Base-by-base conservation (phyloP, 2,113 vertebrate genomes). In the Mobula birostris region DNA sequence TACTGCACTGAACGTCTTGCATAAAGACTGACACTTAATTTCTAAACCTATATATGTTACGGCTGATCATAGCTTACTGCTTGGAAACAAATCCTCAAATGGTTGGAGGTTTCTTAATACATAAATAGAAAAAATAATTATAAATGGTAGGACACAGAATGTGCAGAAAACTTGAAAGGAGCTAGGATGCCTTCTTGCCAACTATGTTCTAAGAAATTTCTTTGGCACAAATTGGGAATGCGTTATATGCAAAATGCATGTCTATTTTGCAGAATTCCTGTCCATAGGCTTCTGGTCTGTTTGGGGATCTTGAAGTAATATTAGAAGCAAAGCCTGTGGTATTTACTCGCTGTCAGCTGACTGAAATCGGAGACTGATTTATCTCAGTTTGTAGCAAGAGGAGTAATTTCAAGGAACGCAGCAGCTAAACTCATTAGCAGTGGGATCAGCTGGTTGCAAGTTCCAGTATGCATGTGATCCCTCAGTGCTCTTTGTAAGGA, bases 391-490 rank as follows among this genome's bases (percentile, higher is more conserved):
- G 61, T 63, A 32, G 85, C 29, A 32, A 66, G 85, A 32, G 61
- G 66, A 66, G 32, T 17, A 32, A 6, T 90, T 66, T 90, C n/a
- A n/a, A 90, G 27, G 29, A 68, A 66, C 66, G 61, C 58, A 90
- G 61, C 85, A 90, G 85, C 21, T 66, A 90, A 90, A 90, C 29
- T 32, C 61, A 90, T 90, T 24, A 90, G 85, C 12, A 32, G 82
- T 66, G 61, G 29, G 61, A 79, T 79, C 32, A 36, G n/a, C n/a
- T 29, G 5, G 24, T 61, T 56, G 24, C 7, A 63, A 9, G 27
- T 66, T 90, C 6, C 0, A n/a, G 7, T 66, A 1, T 90, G 61
- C n/a, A 12, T 1, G 27, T 2, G 85, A 17, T 90, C 61, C 58
- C 12, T 29, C 24, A 29, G 5, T 58, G 48, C 82, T 85, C 21